Evolutionary conservation across 2,888 invertebrate species (phyloP), one percentile per base, ranked within the genome.

Genomic region (Endotricha flammealis): DNA sequence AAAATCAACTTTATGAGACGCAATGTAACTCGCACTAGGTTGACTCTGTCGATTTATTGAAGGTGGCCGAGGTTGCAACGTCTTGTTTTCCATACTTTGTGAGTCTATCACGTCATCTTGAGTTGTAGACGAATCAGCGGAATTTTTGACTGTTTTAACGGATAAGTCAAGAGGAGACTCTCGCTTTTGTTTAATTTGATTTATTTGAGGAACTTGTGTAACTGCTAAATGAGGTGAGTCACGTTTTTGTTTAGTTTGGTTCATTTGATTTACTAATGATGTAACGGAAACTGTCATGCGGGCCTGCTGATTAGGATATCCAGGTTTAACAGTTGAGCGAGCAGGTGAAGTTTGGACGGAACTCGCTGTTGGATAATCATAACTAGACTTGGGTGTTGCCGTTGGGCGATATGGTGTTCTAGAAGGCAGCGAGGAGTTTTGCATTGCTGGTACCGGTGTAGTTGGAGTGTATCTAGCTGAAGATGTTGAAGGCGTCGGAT

Each of bases 121-220:
- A 8, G 93, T 92, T 0, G 96, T 95, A 0, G 95, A 95, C 0
- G 95, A 95, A 74, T 96, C 95, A 0, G 96, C 95, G 2, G 95
- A 92, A 32, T 95, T 95, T 65, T 95, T 91, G 0, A 96, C 92
- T 1, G 95, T 96, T 71, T 96, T 95, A 29, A 96, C 94, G 0
- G 96, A 96, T 34, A 96, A 86, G 78, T 96, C 96, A 41, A 96
- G 77, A 0, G 95, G 96, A 6, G 94, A 95, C 70, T 94, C 94
- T 22, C 92, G 87, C 67, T 92, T 92, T 41, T 83, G 81, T 57
- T 83, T 85, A 28, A 71, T 73, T 53, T 73, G 77, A 48, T 68
- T 75, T 54, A 67, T 64, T 62, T 80, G 73, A 54, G 71, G 67
- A 8, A 73, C 67, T 38, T 71, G 48, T 20, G 73, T 53, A 4